Percentiles rank a stretch among this genome's conserved stretches.
Evolutionary conservation across 2,113 vertebrate genomes (phyloP).

Genomic region (Sphaerodactylus townsendi): DNA sequence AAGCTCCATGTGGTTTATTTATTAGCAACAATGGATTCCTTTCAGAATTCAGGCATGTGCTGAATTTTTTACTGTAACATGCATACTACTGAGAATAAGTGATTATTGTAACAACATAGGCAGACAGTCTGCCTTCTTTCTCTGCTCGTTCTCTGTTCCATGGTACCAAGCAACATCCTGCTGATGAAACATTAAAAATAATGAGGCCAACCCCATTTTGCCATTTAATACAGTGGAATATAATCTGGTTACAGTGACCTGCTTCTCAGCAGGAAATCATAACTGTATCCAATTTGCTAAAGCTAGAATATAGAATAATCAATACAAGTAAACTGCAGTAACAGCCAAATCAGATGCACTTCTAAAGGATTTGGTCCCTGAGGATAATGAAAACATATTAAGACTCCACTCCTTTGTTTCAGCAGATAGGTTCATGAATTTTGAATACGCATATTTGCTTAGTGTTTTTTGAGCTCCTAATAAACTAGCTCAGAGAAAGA

Average conservation of each 20-base stretch:
- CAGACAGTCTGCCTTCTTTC: background rate
- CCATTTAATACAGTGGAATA: background rate
- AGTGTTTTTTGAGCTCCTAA: too few species aligned
- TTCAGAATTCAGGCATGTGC: background rate
- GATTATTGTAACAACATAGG: background rate
- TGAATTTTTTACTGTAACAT: slow-evolving; percentile 2
- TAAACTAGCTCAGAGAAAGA: too few species aligned
- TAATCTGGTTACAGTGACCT: background rate
- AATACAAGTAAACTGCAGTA: background rate
- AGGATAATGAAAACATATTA: background rate
- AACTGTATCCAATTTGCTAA: background rate
- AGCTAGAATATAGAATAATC: background rate
- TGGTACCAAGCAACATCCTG: background rate
- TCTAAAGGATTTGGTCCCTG: background rate
- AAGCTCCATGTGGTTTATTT: background rate
- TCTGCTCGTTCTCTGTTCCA: background rate
- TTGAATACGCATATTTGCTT: background rate
- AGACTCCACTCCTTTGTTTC: background rate
- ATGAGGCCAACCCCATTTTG: background rate
- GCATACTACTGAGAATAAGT: background rate
- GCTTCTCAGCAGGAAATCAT: background rate
- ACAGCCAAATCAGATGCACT: background rate
- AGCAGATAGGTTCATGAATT: background rate
- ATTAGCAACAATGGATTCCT: slow-evolving; percentile 13
- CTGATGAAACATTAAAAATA: slow-evolving; percentile 1